Evolutionary conservation across 2,113 vertebrate genomes (phyloP), one percentile per base, ranked within the genome.

Genomic region (Nycticryphes semicollaris): DNA sequence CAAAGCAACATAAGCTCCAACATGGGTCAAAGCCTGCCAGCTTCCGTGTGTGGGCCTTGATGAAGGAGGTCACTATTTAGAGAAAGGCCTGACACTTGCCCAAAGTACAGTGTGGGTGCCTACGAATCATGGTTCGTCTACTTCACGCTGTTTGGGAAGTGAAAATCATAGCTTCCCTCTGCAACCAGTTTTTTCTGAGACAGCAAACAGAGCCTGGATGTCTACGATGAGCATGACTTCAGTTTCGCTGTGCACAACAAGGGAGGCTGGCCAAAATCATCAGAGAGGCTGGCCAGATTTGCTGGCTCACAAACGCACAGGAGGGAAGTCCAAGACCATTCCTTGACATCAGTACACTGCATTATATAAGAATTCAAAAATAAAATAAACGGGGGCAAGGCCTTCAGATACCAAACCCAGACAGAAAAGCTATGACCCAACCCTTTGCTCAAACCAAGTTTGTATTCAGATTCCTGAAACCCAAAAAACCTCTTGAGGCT

Each of bases 61-160:
- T 63, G 43, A 67, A 93, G 64, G 47, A 70, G 59, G 15, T 63
- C 78, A 64, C 24, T 30, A 8, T 15, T 51, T 76, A 30, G 18
- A 43, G 48, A 85, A 68, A 51, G 4, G 64, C 19, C 63, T 54
- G 68, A 59, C 28, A 31, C n/a, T 62, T 87, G 70, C 47, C 45
- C 1, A 0, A 78, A 90, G 25, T 67, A 59, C 18, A 50, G 25
- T 37, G 39, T 0, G 0, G 54, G 45, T 60, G 20, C 39, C 39
- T 59, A 76, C 10, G 85, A 80, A 56, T 31, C 24, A 54, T 43
- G 15, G 8, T 59, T 51, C 84, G 30, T 8, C n/a, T 83, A 50
- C 35, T 69, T 72, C 13, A 41, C 10, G 7, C 9, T 25, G 11
- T 57, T 64, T 33, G 39, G 37, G 39, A 94, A 64, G 22, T 14